Conservation (phyloP, 2,113 vertebrate genomes). For the Myodes glareolus region DNA sequence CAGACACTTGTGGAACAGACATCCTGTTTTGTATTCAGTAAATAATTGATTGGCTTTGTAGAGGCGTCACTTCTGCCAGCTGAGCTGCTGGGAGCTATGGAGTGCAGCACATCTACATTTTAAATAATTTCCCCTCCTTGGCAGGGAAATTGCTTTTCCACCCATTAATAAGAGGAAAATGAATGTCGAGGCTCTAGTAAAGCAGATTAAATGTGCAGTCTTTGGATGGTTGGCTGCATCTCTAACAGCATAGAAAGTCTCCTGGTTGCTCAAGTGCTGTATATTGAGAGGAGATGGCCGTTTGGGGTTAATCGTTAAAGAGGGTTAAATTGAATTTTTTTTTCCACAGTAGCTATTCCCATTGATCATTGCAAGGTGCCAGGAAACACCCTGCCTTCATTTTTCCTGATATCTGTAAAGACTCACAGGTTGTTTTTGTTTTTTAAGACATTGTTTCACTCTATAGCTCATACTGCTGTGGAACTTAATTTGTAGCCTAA, state of each 20-base stretch:
- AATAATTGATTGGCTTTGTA: slow-evolving; percentile 83
- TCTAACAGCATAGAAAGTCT: slow-evolving; percentile 89
- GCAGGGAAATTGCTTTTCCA: slow-evolving; percentile 87
- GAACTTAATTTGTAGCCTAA: background rate
- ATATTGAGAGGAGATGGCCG: slow-evolving; percentile 84
- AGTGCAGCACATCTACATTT: slow-evolving; percentile 86
- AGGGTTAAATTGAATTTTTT: slow-evolving; percentile 81
- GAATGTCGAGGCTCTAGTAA: slow-evolving; percentile 89
- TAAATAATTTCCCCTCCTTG: slow-evolving; percentile 88
- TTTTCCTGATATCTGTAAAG: slow-evolving; percentile 52
- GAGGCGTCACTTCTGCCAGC: slow-evolving; percentile 79
- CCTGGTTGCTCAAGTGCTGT: slow-evolving; percentile 86
- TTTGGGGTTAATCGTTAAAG: slow-evolving; percentile 86
- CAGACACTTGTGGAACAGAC: slow-evolving; percentile 57
- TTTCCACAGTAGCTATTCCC: slow-evolving; percentile 66
- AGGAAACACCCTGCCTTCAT: slow-evolving; percentile 63
- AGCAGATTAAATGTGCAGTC: slow-evolving; percentile 88
- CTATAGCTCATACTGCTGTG: background rate
- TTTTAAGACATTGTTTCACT: background rate
- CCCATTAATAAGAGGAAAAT: slow-evolving; percentile 92
- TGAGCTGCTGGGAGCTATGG: slow-evolving; percentile 83
- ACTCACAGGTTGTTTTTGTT: background rate
- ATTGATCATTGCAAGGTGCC: slow-evolving; percentile 77
- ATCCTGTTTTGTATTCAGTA: slow-evolving; percentile 73
- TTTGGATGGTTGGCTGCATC: slow-evolving; percentile 88